phyloP scores from a whole-genome alignment of 2,113 vertebrate genomes.

The Heliornis fulica region DNA sequence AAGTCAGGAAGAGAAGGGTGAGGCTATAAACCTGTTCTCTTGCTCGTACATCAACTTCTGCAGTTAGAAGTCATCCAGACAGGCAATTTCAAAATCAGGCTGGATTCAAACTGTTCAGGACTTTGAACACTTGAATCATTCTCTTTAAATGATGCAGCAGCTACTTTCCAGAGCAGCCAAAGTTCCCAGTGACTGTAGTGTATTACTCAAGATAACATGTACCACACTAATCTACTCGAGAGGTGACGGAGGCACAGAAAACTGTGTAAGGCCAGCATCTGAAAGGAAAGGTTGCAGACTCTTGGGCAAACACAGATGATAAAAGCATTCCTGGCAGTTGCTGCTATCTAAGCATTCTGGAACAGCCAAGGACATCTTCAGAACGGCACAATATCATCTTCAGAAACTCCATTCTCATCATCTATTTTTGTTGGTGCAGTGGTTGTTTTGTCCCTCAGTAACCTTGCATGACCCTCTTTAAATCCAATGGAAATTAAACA shows the following conservation, averaged over 20 bases:
- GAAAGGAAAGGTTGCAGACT: conserved; percentile 50
- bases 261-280: not conserved
- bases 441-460: not conserved
- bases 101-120: not conserved
- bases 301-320: conserved; percentile 31
- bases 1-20: not conserved
- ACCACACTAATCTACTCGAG: conserved; percentile 23
- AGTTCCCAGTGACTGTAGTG: not conserved
- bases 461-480: not conserved
- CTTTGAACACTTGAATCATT: not conserved
- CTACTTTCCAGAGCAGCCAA: not conserved
- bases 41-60: not conserved
- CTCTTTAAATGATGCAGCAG: not conserved
- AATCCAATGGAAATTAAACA: not conserved
- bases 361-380: conserved; percentile 60
- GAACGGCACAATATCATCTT: conserved; percentile 26
- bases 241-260: not conserved
- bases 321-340: conserved; percentile 50
- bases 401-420: conserved; percentile 29
- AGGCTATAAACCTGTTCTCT: not conserved
- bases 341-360: conserved; percentile 43
- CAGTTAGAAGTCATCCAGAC: not conserved
- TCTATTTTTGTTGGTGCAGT: conserved; percentile 5
- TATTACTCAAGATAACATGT: not conserved
- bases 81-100: not conserved